Conservation (phyloP, 2,797 vertebrate genomes). For the Peromyscus melanophrys region DNA sequence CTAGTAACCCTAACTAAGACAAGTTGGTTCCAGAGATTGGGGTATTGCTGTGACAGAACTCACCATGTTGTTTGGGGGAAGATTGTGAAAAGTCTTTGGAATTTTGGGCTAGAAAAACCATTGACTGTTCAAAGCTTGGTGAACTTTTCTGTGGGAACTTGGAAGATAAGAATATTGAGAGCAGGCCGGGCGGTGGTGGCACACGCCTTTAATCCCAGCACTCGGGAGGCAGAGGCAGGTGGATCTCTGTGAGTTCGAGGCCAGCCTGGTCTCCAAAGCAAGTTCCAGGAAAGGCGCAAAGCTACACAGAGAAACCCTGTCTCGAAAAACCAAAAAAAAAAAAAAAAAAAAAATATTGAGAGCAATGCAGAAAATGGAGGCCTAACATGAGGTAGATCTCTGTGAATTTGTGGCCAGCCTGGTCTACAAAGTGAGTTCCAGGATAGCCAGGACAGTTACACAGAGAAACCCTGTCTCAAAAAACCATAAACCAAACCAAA, state of each 20-base stretch:
- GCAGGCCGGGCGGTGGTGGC: no score
- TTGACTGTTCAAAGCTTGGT: background rate
- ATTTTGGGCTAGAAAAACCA: background rate
- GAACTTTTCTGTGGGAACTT: background rate
- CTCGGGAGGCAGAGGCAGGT: no score
- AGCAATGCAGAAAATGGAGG: background rate
- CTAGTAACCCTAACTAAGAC: background rate
- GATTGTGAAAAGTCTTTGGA: background rate
- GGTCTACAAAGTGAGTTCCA: background rate
- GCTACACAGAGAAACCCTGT: no score
- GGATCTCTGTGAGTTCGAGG: no score
- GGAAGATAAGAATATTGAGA: background rate
- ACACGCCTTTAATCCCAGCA: no score
- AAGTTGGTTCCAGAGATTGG: background rate
- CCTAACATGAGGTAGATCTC: background rate
- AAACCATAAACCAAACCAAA: no score
- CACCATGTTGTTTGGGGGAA: no score
- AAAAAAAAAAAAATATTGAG: no score
- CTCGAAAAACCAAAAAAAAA: no score
- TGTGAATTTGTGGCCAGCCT: background rate
- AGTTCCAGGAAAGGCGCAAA: no score
- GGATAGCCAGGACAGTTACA: background rate
- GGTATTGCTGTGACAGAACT: background rate
- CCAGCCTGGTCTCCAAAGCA: no score
- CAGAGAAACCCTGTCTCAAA: background rate